Conservation (phyloP, 2,888 invertebrate species). For the Chymomyza fuscimana region DNA sequence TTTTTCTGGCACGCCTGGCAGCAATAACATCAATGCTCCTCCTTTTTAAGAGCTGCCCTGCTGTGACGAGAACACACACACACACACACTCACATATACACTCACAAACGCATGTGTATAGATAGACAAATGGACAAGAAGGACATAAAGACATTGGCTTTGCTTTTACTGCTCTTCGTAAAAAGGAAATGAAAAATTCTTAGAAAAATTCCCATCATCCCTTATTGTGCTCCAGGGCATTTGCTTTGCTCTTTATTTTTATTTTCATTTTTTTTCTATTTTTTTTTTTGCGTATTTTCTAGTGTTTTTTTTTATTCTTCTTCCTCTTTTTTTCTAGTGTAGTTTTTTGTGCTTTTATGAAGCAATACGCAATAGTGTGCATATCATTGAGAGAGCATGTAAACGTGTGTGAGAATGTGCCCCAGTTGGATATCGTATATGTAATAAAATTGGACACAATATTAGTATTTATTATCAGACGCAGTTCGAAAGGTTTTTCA, state of each 20-base stretch:
- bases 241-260: conserved; percentile 26
- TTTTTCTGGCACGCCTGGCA: conserved; percentile 12
- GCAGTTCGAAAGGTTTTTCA: background rate
- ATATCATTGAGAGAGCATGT: background rate
- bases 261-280: conserved; percentile 7
- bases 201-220: conserved; percentile 72
- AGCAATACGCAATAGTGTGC: background rate
- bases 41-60: conserved; percentile 5
- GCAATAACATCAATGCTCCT: conserved; percentile 43
- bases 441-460: conserved; percentile 65
- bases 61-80: background rate
- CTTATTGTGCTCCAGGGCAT: conserved; percentile 70
- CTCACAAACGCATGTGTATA: conserved; percentile 30
- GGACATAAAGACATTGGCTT: conserved; percentile 17
- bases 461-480: conserved; percentile 20
- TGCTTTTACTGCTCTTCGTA: conserved; percentile 23
- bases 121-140: conserved; percentile 1
- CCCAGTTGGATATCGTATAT: conserved; percentile 32
- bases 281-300: conserved; percentile 8
- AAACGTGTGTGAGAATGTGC: background rate
- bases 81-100: conserved; percentile 7
- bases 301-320: conserved; percentile 20
- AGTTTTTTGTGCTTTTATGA: background rate
- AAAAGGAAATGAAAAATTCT: conserved; percentile 71
- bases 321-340: conserved; percentile 14